Evolutionary conservation across 2,113 vertebrate species (phyloP), one percentile per base, ranked within the genome.

Genomic region (Trogon surrucura): DNA sequence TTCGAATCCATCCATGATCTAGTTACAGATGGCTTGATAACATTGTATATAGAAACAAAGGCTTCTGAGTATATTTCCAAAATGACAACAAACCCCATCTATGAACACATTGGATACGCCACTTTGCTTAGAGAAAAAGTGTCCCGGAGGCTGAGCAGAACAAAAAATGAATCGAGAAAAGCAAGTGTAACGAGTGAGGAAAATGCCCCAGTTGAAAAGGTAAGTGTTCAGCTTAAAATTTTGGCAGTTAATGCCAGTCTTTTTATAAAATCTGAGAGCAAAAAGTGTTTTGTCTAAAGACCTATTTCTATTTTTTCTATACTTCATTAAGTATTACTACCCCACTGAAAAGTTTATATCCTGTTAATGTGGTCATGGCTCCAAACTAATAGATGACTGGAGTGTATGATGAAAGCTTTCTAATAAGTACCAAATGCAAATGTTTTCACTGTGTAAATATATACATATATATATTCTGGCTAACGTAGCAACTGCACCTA

Each of bases 51-150:
- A 92, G 99, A 99, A 98, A 99, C 99, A 93, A 99, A 99, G 97
- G 99, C 99, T 72, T 99, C 99, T 4, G 99, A 99, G 95, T 99
- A 99, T 97, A 99, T 99, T 72, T 99, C 99, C 80, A 99, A 99
- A 97, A 99, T 99, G 99, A 99, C 99, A 78, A 99, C 99, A 15
- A 99, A 99, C 95, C 99, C 99, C 85, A 99, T 99, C 97, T 99
- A 99, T 34, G 99, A 99, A 86, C 99, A 99, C 87, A 98, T 99
- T 26, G 99, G 99, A 70, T 99, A 99, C 18, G 98, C 99, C 41
- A 99, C 99, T n/a, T 97, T 99, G 80, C 98, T 99, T 82, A 98
- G 99, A 97, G 99, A 99, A 95, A 99, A 99, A 92, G 98, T 98
- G 54, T 99, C 98, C 89, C 98, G 98, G 58, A 97, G 98, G 82